Conservation (phyloP, 2,113 vertebrate genomes). For the Oceanites oceanicus region DNA sequence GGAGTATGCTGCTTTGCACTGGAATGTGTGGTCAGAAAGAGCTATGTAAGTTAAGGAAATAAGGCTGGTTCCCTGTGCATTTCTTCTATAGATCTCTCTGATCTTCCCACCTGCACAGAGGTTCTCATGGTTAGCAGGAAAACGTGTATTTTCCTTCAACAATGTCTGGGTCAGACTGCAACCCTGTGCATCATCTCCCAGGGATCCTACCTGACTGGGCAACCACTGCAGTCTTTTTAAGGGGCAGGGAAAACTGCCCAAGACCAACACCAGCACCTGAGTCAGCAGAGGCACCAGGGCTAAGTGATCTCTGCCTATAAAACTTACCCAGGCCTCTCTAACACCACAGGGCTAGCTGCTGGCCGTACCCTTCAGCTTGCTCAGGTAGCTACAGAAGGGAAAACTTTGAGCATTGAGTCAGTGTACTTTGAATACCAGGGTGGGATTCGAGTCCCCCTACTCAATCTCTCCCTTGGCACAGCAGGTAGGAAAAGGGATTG, state of each 20-base stretch:
- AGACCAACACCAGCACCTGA: not conserved
- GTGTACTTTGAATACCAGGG: too few species aligned
- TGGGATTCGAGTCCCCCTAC: not conserved
- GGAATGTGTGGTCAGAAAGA: not conserved
- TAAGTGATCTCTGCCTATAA: too few species aligned
- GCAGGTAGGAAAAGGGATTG: not conserved
- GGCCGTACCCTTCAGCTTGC: not conserved
- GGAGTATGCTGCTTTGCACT: not conserved
- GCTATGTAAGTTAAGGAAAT: not conserved
- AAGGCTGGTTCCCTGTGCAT: not conserved
- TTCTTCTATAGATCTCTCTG: not conserved
- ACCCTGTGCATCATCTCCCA: too few species aligned
- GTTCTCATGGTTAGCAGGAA: not conserved
- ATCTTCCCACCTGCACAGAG: not conserved
- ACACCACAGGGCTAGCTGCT: too few species aligned
- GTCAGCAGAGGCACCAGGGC: not conserved
- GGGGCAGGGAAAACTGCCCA: not conserved
- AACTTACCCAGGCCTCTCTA: too few species aligned
- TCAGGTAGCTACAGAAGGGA: not conserved
- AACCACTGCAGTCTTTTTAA: not conserved
- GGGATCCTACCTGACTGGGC: not conserved
- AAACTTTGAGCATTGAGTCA: not conserved
- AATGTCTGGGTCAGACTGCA: not conserved
- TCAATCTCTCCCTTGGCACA: too few species aligned
- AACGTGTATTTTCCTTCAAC: not conserved